These are phyloP conservation scores for Diorhabda sublineata DNA, from an alignment of 1,140 invertebrate genomes.

Conservation along the genomic window DNA sequence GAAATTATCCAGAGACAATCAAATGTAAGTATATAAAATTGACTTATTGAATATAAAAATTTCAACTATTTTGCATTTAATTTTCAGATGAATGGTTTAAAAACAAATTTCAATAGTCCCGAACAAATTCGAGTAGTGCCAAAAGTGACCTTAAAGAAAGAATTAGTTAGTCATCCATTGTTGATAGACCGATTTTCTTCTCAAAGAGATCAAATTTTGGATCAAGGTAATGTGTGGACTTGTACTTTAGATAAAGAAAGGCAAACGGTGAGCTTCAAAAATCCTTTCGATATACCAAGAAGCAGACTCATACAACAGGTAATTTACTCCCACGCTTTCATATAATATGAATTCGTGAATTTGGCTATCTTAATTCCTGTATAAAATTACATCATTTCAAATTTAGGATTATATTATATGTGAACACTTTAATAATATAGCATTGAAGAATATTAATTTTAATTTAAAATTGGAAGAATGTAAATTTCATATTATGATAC, in stretches of 20 bases:
- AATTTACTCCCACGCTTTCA: conserved; percentile 1
- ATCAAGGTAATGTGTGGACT: conserved; percentile 83
- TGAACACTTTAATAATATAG: too few species aligned
- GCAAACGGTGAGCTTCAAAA: conserved; percentile 64
- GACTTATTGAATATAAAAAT: too few species aligned
- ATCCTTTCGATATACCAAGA: conserved; percentile 93
- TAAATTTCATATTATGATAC: too few species aligned
- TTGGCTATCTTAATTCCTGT: too few species aligned
- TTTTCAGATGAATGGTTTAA: conserved; percentile 36
- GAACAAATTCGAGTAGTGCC: conserved; percentile 51
- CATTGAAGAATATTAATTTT: too few species aligned
- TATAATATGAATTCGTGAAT: too few species aligned
- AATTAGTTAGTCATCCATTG: conserved; percentile 74
- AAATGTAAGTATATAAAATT: conserved; percentile 29
- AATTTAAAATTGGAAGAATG: too few species aligned
- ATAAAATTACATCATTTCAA: too few species aligned
- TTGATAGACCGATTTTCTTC: conserved; percentile 77
- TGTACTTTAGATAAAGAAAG: conserved; percentile 55
- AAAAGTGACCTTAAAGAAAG: conserved; percentile 72
- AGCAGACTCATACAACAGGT: conserved; percentile 84
- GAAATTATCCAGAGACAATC: conserved; percentile 45
- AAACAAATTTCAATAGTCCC: conserved; percentile 42
- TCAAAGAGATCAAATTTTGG: conserved; percentile 76
- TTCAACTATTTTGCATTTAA: conserved; percentile 6
- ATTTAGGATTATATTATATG: too few species aligned